A percentile compares a stretch with the other conserved stretches of the same genome.
Conservation (phyloP, 2,888 invertebrate genomes). For the Drosophila hawaiiensis region DNA sequence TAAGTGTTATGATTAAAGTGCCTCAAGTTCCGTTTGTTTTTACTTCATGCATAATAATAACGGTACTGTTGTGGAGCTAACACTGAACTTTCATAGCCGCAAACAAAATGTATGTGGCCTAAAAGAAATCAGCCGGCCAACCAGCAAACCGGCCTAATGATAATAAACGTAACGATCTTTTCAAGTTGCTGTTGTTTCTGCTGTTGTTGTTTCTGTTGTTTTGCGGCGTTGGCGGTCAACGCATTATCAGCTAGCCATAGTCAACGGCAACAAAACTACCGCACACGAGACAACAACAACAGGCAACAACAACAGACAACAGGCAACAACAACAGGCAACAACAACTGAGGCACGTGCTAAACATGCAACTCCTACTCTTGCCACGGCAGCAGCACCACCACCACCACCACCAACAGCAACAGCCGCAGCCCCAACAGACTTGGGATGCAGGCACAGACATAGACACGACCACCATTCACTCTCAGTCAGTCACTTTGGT, state of each 20-base stretch:
- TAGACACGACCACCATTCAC: constrained; percentile 77
- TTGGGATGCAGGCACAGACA: neutral
- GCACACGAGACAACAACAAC: constrained; percentile 55
- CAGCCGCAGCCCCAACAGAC: constrained; percentile 14
- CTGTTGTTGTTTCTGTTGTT: constrained; percentile 41
- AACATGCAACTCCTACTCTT: constrained; percentile 82
- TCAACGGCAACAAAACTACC: constrained; percentile 53
- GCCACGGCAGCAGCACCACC: constrained; percentile 53
- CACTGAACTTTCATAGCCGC: constrained; percentile 54
- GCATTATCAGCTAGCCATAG: constrained; percentile 66
- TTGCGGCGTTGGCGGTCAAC: constrained; percentile 80
- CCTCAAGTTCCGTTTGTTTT: constrained; percentile 44
- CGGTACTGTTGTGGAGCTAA: constrained; percentile 34
- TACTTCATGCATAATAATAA: constrained; percentile 39
- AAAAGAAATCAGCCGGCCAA: constrained; percentile 37
- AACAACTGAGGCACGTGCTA: constrained; percentile 76
- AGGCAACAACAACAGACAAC: neutral
- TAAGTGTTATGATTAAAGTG: constrained; percentile 37
- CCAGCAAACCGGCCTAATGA: constrained; percentile 62
- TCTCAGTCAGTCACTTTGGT: constrained; percentile 51
- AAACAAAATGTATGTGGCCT: constrained; percentile 28
- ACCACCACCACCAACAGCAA: constrained; percentile 14
- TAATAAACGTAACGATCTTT: constrained; percentile 75
- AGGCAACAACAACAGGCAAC: constrained; percentile 24
- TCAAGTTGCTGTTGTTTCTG: constrained; percentile 19